These are phyloP conservation scores for Apotomis betuletana DNA, from an alignment of 2,888 invertebrate species.

Conservation along the genomic window DNA sequence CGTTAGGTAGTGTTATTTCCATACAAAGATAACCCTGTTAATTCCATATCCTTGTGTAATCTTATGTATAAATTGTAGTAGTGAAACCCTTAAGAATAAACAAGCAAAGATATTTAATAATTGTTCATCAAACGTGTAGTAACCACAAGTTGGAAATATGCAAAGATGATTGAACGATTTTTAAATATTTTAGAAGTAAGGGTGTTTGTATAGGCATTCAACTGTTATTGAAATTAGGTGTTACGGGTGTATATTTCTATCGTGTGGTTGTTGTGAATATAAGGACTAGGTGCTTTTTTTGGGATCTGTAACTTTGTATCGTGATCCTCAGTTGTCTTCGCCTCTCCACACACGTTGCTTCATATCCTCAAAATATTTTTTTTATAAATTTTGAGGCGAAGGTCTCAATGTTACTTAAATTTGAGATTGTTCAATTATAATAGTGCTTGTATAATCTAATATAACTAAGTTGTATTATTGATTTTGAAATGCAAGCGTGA, in stretches of 20 bases:
- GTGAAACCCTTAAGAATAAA: conserved; percentile 39
- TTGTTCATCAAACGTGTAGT: conserved; percentile 15
- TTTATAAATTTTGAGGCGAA: conserved; percentile 18
- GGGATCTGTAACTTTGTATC: conserved; percentile 17
- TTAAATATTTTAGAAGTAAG: conserved; percentile 42
- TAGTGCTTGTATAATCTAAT: conserved; percentile 50
- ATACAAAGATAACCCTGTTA: conserved; percentile 34
- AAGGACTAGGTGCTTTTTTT: conserved; percentile 63
- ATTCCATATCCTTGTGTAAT: conserved; percentile 53
- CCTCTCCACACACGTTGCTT: conserved; percentile 5
- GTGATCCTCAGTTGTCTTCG: conserved; percentile 20
- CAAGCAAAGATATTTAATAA: conserved; percentile 35
- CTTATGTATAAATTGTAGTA: conserved; percentile 57
- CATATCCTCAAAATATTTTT: neutral
- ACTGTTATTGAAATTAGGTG: conserved; percentile 69
- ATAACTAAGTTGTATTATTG: conserved; percentile 45
- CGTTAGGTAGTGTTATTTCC: conserved; percentile 25
- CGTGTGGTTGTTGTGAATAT: conserved; percentile 65
- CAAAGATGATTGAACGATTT: conserved; percentile 19
- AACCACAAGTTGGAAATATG: neutral
- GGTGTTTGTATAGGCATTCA: conserved; percentile 64
- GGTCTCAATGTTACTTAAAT: conserved; percentile 25
- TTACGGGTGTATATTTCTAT: conserved; percentile 69
- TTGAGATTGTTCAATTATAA: conserved; percentile 46
- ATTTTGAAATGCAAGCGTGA: conserved; percentile 48